phyloP scores from a whole-genome alignment of 1,140 invertebrate genomes.

The Heterodera schachtii region DNA sequence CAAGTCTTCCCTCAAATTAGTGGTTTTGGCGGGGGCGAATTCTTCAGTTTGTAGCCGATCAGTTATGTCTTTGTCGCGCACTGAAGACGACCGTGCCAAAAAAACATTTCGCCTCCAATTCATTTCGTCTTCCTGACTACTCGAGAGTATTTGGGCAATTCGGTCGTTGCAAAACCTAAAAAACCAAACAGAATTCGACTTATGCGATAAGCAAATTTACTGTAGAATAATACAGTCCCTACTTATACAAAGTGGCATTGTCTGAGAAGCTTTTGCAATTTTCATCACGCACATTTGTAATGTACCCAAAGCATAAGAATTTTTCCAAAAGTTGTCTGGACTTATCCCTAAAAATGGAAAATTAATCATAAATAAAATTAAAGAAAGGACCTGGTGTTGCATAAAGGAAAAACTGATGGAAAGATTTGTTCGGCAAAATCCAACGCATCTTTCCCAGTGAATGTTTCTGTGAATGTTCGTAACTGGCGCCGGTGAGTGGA shows the following conservation, averaged over 20 bases:
- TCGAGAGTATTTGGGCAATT: background rate
- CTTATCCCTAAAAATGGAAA: background rate
- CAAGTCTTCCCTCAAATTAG: background rate
- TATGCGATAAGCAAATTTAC: background rate
- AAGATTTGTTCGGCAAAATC: conserved; percentile 2
- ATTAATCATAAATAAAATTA: background rate
- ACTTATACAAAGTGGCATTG: conserved; percentile 11
- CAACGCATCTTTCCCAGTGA: conserved; percentile 16
- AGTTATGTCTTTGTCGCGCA: background rate
- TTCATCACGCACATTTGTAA: conserved; percentile 4
- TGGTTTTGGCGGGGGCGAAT: background rate
- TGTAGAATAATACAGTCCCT: background rate
- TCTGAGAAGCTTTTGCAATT: background rate
- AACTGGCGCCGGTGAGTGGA: background rate
- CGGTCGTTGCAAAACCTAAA: background rate
- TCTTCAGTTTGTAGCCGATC: background rate
- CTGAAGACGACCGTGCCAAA: background rate
- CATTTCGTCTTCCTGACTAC: background rate
- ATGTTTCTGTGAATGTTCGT: background rate
- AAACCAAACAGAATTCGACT: background rate
- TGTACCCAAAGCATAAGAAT: background rate
- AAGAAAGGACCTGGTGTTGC: background rate
- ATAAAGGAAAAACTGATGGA: background rate
- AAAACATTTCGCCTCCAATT: background rate
- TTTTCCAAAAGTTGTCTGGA: background rate